Conservation (phyloP, 1,140 invertebrate species). For the Diabrotica undecimpunctata region DNA sequence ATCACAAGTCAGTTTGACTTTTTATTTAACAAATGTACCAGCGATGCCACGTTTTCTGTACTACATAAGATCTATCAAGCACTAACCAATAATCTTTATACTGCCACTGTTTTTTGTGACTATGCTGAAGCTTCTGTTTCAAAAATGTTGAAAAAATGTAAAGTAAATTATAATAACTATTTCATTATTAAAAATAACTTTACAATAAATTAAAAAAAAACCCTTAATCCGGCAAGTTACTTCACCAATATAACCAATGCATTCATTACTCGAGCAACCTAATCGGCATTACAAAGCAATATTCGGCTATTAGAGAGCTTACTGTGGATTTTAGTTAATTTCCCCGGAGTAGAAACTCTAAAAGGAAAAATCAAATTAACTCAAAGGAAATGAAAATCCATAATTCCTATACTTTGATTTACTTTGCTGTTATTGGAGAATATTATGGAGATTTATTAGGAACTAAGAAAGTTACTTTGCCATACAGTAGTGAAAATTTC, state of each 20-base stretch:
- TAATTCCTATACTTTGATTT: conserved; percentile 28
- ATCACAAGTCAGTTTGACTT: too few relatives aligned
- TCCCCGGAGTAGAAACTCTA: conserved; percentile 24
- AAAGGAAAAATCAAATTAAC: conserved; percentile 30
- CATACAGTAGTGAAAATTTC: too few relatives aligned
- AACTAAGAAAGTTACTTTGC: not conserved
- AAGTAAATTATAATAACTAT: not conserved
- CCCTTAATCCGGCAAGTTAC: not conserved
- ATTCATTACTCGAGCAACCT: not conserved
- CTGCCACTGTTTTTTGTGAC: too few relatives aligned
- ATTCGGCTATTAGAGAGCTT: conserved; percentile 8
- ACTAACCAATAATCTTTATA: too few relatives aligned
- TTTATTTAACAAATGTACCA: too few relatives aligned
- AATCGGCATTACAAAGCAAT: not conserved
- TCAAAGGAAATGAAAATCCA: conserved; percentile 32
- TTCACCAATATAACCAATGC: not conserved
- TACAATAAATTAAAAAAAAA: not conserved
- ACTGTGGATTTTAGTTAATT: conserved; percentile 24
- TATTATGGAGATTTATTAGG: not conserved
- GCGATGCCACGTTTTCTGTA: too few relatives aligned
- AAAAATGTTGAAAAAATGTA: too few relatives aligned
- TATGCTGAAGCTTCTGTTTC: too few relatives aligned
- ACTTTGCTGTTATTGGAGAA: conserved; percentile 12
- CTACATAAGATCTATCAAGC: too few relatives aligned
- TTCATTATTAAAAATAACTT: not conserved